Evolutionary conservation across 2,888 invertebrate species (phyloP).

Genomic region (Ectemnius lituratus): DNA sequence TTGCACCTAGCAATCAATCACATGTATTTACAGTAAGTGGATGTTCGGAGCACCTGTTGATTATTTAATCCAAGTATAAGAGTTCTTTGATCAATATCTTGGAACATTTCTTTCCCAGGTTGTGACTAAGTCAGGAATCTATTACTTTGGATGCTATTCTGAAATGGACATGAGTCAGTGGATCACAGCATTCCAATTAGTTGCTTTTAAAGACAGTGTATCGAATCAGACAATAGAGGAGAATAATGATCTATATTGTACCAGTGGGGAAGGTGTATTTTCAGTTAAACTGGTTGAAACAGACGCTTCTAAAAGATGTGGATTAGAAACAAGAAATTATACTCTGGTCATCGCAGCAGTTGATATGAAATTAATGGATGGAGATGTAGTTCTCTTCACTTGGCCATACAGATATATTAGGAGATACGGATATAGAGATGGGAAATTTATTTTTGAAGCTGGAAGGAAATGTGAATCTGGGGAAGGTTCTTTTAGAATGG

Average conservation of each 20-base stretch:
- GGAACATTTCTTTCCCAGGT: slow-evolving; percentile 77
- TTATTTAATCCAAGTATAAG: not conserved
- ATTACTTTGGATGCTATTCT: slow-evolving; percentile 83
- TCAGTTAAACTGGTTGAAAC: slow-evolving; percentile 88
- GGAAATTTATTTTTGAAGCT: slow-evolving; percentile 93
- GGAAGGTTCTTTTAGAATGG: slow-evolving; percentile 89
- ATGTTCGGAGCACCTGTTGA: too few species aligned
- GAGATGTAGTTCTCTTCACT: slow-evolving; percentile 84
- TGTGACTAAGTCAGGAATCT: slow-evolving; percentile 84
- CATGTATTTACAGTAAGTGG: slow-evolving; percentile 79
- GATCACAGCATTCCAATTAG: slow-evolving; percentile 88
- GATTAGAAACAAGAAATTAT: slow-evolving; percentile 85
- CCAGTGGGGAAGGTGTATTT: slow-evolving; percentile 90
- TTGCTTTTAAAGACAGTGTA: slow-evolving; percentile 87
- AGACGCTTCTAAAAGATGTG: slow-evolving; percentile 88
- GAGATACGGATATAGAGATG: slow-evolving; percentile 90
- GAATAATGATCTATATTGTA: slow-evolving; percentile 93
- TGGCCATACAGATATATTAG: slow-evolving; percentile 93
- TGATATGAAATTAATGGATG: slow-evolving; percentile 86
- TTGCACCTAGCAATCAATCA: slow-evolving; percentile 79
- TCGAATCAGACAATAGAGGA: slow-evolving; percentile 86
- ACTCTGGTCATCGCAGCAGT: slow-evolving; percentile 86
- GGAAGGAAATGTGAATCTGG: slow-evolving; percentile 92
- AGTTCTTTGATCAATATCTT: not conserved
- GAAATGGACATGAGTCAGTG: slow-evolving; percentile 87